Evolutionary conservation across 1,140 invertebrate species (phyloP), one percentile per base, ranked within the genome.

Genomic region (Episyrphus balteatus): DNA sequence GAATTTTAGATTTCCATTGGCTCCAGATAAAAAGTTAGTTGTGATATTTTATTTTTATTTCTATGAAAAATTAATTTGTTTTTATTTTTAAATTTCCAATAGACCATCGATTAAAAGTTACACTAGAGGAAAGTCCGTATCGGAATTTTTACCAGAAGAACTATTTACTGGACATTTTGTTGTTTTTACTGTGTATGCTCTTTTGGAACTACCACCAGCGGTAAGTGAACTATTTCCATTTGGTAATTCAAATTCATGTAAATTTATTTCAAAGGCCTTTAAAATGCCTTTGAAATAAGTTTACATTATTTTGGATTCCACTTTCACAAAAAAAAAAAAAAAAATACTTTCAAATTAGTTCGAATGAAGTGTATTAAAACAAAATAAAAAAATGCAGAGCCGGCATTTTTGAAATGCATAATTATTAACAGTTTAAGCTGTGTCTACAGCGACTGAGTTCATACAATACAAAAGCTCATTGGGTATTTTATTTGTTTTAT

Each of bases 141-240:
- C 52, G 5, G 48, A 44, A 17, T 51, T 51, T 43, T 51, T 57
- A 15, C 61, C 62, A 6, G 72, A 75, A 17, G 72, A 78, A 45
- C 66, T 73, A 38, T 72, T 85, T 12, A 75, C 75, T 39, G 82
- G 80, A 1, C 81, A 77, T 66, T 83, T 86, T 61, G 69, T 86
- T 33, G 82, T 83, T 0, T 75, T 83, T 14, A 85, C 83, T 7
- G 75, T 84, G 11, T 85, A 84, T 57, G 82, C 83, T 2, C 66
- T 84, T 54, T 66, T 86, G 46, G 82, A 84, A 58, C 55, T 79
- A 62, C 58, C 56, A 18, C 55, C 61, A 32, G 52, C 63, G 34
- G 63, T 66, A 51, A 56, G 61, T 26, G 30, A n/a, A 19, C 18
- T 18, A 7, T 41, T 41, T 21, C 5, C 5, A 36, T 5, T 6